phyloP scores from a whole-genome alignment of 2,113 vertebrate species.

The Cynocephalus volans region DNA sequence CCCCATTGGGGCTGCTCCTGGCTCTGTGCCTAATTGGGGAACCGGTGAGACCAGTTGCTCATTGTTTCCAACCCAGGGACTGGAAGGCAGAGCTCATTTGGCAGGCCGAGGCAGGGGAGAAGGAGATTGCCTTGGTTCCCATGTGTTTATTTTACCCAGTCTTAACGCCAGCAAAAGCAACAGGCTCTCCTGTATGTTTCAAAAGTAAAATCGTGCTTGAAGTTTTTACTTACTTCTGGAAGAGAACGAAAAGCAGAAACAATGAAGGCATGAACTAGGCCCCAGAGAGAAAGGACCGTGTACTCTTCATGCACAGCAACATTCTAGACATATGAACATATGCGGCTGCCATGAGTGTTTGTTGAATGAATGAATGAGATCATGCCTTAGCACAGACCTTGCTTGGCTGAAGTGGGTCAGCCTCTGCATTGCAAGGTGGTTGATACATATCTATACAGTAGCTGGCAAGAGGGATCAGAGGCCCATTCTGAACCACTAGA shows the following conservation, averaged over 20 bases:
- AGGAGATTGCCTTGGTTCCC: neutral
- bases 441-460: neutral
- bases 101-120: slow-evolving; percentile 35
- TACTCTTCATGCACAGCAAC: neutral
- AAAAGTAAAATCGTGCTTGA: slow-evolving; percentile 5
- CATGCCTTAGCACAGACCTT: neutral
- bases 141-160: neutral
- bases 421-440: neutral
- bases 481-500: slow-evolving; percentile 13
- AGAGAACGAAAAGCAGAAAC: neutral
- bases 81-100: slow-evolving; percentile 66
- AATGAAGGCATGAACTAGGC: neutral
- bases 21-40: slow-evolving; percentile 77
- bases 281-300: neutral
- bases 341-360: rapidly evolving
- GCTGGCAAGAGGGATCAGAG: neutral
- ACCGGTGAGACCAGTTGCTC: slow-evolving; percentile 65
- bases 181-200: neutral
- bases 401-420: neutral
- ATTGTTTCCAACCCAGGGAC: slow-evolving; percentile 33
- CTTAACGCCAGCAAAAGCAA: neutral
- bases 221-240: neutral
- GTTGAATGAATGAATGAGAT: neutral
- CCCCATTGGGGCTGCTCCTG: slow-evolving; percentile 66
- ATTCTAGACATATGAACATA: neutral